Conservation (phyloP, 2,797 vertebrate genomes). For the Onychomys arenicola region DNA sequence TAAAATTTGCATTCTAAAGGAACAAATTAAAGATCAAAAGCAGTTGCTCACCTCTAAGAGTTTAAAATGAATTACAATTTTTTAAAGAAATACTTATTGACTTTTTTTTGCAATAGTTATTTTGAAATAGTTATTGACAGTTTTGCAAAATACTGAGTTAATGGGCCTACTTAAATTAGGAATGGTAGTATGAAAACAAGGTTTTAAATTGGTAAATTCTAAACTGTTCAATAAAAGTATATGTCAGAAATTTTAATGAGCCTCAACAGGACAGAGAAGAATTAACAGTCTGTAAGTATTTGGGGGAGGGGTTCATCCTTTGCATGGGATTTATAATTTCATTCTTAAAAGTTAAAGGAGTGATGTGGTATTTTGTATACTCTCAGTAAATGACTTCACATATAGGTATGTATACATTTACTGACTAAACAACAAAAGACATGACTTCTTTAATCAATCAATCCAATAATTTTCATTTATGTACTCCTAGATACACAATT, state of each 20-base stretch:
- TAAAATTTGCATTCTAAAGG: constrained; percentile 96
- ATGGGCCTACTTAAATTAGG: constrained; percentile 66
- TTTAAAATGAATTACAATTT: constrained; percentile 86
- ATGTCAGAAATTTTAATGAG: constrained; percentile 64
- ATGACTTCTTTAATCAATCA: constrained; percentile 24
- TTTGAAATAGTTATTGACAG: too few species aligned
- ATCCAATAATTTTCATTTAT: constrained; percentile 35
- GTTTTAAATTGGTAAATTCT: constrained; percentile 78
- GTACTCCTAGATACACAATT: neutral
- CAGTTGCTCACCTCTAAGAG: constrained; percentile 87
- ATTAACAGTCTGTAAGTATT: constrained; percentile 72
- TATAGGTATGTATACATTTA: constrained; percentile 61
- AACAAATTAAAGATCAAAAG: constrained; percentile 87
- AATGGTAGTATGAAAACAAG: constrained; percentile 49
- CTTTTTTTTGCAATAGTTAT: too few species aligned
- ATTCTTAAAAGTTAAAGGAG: constrained; percentile 77
- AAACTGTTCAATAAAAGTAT: constrained; percentile 81
- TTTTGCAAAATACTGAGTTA: constrained; percentile 66
- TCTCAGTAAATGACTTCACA: constrained; percentile 76
- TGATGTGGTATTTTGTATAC: constrained; percentile 49
- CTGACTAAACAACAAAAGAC: constrained; percentile 27
- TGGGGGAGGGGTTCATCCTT: constrained; percentile 66
- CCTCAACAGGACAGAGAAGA: constrained; percentile 77
- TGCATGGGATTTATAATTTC: constrained; percentile 74
- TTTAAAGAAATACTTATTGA: constrained; percentile 81